phyloP scores from a whole-genome alignment of 2,888 invertebrate genomes.

The Mermis nigrescens region DNA sequence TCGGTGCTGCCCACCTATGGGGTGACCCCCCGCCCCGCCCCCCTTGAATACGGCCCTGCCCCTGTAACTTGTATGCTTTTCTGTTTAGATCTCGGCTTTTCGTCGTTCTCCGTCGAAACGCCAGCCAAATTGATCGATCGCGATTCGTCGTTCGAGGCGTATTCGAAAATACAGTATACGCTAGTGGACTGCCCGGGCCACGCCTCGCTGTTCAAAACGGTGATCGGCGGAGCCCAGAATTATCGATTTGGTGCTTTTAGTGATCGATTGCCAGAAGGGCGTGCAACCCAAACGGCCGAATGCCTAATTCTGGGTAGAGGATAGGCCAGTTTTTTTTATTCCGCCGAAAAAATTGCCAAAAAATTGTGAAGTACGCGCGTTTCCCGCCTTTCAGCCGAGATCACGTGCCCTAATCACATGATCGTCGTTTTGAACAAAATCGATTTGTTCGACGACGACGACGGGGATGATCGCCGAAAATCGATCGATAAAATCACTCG shows the following conservation, averaged over 20 bases:
- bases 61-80: no score
- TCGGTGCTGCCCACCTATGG: no score
- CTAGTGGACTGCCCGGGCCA: conserved; percentile 60
- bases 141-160: conserved; percentile 1
- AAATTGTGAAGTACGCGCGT: not conserved
- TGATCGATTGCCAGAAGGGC: conserved; percentile 50
- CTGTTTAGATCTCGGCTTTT: conserved; percentile 55
- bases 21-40: no score
- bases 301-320: conserved; percentile 51
- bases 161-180: conserved; percentile 43
- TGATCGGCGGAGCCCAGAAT: conserved; percentile 42
- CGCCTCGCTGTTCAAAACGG: conserved; percentile 51
- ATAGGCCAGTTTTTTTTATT: conserved; percentile 28
- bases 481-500: conserved; percentile 38
- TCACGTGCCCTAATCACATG: conserved; percentile 35
- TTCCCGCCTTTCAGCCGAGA: not conserved
- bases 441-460: conserved; percentile 42
- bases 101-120: conserved; percentile 39
- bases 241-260: conserved; percentile 45
- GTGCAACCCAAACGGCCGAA: conserved; percentile 58
- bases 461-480: conserved; percentile 36
- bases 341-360: no score
- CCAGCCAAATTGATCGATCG: not conserved
- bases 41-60: no score
- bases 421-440: conserved; percentile 52